Conservation (phyloP, 2,113 vertebrate genomes). For the Pantherophis guttatus region DNA sequence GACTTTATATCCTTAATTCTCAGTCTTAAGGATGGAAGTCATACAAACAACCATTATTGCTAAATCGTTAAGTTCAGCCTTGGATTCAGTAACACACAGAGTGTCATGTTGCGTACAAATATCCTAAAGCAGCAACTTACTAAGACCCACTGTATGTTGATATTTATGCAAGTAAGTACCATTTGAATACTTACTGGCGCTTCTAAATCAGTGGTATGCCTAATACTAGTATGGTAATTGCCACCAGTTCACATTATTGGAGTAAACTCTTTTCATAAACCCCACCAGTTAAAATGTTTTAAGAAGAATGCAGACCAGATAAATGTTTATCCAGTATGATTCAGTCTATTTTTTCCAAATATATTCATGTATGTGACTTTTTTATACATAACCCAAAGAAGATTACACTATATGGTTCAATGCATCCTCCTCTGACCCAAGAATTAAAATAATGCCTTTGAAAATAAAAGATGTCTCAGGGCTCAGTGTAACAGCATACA, state of each 20-base stretch:
- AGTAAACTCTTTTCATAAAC: neutral
- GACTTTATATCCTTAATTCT: neutral
- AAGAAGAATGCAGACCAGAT: neutral
- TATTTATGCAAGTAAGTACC: neutral
- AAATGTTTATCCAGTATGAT: neutral
- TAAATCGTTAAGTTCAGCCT: neutral
- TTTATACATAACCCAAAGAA: neutral
- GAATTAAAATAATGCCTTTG: neutral
- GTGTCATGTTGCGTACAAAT: neutral
- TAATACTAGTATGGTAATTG: neutral
- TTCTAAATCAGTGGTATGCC: neutral
- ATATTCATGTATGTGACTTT: neutral
- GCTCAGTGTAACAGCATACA: neutral
- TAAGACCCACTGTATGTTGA: neutral
- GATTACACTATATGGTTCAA: neutral
- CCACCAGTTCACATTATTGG: neutral
- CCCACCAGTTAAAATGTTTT: neutral
- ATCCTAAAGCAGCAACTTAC: neutral
- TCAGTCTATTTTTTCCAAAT: neutral
- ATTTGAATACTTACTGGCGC: neutral
- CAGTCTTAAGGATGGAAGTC: neutral
- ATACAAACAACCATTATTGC: neutral
- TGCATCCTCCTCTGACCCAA: no score
- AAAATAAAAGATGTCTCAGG: neutral
- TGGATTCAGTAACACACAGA: neutral